Conservation (phyloP, 1,140 invertebrate genomes). For the Zaprionus camerounensis region DNA sequence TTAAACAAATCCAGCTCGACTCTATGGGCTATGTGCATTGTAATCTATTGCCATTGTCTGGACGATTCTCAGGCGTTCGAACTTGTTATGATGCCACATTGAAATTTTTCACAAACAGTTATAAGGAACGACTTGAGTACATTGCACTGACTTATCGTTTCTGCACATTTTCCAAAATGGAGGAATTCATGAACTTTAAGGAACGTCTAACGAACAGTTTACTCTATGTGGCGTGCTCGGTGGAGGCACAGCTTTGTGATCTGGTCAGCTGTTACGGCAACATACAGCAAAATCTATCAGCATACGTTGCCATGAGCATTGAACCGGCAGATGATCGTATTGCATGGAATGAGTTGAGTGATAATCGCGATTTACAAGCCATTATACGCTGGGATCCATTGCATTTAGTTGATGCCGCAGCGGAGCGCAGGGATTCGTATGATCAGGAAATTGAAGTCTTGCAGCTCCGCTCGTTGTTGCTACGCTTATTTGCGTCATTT, state of each 20-base stretch:
- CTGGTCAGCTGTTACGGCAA: slow-evolving; percentile 85
- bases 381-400: slow-evolving; percentile 87
- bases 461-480: slow-evolving; percentile 68
- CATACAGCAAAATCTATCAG: slow-evolving; percentile 70
- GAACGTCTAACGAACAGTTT: slow-evolving; percentile 92
- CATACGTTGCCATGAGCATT: slow-evolving; percentile 84
- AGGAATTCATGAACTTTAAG: slow-evolving; percentile 94
- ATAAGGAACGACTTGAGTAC: slow-evolving; percentile 96
- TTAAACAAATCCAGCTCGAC: slow-evolving; percentile 97
- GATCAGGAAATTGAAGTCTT: slow-evolving; percentile 80
- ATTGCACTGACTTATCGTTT: slow-evolving; percentile 96
- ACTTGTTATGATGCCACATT: slow-evolving; percentile 89
- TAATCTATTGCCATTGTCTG: slow-evolving; percentile 89
- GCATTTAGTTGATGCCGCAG: slow-evolving; percentile 63
- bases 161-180: slow-evolving; percentile 96
- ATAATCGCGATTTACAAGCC: slow-evolving; percentile 87
- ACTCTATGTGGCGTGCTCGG: slow-evolving; percentile 90
- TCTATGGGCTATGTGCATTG: slow-evolving; percentile 94
- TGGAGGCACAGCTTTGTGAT: slow-evolving; percentile 92
- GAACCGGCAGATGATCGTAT: slow-evolving; percentile 84
- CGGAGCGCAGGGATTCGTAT: slow-evolving; percentile 75
- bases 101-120: slow-evolving; percentile 94
- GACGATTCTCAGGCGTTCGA: slow-evolving; percentile 88
- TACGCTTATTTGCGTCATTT: slow-evolving; percentile 75
- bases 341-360: slow-evolving; percentile 85